phyloP scores from a whole-genome alignment of 2,797 vertebrate genomes.

The Eremophila alpestris region DNA sequence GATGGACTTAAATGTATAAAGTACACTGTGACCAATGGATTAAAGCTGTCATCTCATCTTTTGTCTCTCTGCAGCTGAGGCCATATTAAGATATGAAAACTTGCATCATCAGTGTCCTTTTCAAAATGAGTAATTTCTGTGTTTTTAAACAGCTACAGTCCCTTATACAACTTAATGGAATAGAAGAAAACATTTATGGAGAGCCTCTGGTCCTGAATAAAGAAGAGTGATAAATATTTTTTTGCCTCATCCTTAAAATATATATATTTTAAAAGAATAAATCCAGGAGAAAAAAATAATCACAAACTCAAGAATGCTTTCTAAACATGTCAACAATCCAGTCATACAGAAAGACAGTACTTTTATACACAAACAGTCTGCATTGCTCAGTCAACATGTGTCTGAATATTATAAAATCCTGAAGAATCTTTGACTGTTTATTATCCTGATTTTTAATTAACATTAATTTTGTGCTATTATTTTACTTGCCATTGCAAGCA shows the following conservation, averaged over 20 bases:
- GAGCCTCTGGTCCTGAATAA: not conserved
- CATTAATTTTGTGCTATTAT: not conserved
- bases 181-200: not conserved
- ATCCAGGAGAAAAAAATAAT: not conserved
- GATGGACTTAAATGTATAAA: constrained; percentile 77
- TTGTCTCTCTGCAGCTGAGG: constrained; percentile 69
- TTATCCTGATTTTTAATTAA: not conserved
- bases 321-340: not conserved
- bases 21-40: constrained; percentile 83
- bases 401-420: not conserved
- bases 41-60: constrained; percentile 71
- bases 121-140: constrained; percentile 10
- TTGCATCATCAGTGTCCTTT: constrained; percentile 35
- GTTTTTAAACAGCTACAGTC: not conserved
- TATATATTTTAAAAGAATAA: not conserved
- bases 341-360: not conserved
- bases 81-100: constrained; percentile 62
- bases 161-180: not conserved
- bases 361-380: not conserved
- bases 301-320: not conserved
- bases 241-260: not conserved
- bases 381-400: not conserved
- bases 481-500: not conserved
- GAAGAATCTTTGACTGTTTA: not conserved
- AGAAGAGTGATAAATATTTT: not conserved